Evolutionary conservation across 1,140 invertebrate genomes (phyloP).

Genomic region (Hetaerina americana): DNA sequence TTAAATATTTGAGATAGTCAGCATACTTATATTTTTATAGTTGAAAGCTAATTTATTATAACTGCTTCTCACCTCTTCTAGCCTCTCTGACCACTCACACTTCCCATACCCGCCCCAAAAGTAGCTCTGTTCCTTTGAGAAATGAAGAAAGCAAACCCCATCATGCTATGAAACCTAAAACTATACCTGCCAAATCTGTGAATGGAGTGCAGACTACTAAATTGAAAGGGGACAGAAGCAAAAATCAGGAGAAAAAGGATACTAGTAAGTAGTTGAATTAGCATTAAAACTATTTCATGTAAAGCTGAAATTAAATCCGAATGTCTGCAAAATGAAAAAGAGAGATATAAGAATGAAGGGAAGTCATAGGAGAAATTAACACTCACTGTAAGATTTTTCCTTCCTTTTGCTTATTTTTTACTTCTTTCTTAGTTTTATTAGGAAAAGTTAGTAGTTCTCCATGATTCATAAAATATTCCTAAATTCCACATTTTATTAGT

Average conservation of each 20-base stretch:
- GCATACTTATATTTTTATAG: neutral
- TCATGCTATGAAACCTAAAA: conserved; percentile 15
- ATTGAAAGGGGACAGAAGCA: conserved; percentile 10
- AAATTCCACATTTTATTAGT: neutral
- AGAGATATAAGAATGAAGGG: neutral
- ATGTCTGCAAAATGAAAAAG: neutral
- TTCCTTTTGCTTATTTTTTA: neutral
- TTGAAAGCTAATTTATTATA: conserved; percentile 12
- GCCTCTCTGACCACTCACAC: conserved; percentile 35
- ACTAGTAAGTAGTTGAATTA: conserved; percentile 14
- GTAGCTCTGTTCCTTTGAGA: conserved; percentile 27
- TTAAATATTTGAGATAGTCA: neutral
- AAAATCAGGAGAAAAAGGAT: conserved; percentile 12
- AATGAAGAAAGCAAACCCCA: conserved; percentile 16
- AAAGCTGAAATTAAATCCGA: neutral
- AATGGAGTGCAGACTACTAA: conserved; percentile 11
- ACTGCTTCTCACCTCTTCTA: conserved; percentile 26
- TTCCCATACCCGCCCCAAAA: conserved; percentile 34
- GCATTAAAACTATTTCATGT: conserved; percentile 1
- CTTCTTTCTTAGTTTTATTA: neutral
- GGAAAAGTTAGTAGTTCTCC: neutral
- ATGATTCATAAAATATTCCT: neutral
- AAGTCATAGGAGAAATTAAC: neutral
- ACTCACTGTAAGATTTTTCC: neutral
- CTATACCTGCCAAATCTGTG: conserved; percentile 15